Percentiles rank a stretch among this genome's conserved stretches.
Evolutionary conservation across 2,888 invertebrate species (phyloP).

Genomic region (Tineola bisselliella): DNA sequence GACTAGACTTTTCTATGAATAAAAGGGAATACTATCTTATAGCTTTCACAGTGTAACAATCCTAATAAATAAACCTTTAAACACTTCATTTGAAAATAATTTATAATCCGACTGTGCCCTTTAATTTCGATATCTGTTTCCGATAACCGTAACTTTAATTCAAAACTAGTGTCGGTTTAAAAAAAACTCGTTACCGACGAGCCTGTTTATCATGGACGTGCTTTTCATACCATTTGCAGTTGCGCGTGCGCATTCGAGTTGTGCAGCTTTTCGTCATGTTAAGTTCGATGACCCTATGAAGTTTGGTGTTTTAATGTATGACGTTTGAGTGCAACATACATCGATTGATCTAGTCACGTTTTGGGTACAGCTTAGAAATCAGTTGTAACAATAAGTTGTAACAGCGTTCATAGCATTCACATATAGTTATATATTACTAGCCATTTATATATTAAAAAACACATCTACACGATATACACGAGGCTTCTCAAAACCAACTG

Average conservation of each 20-base stretch:
- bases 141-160: conserved; percentile 23
- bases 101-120: conserved; percentile 23
- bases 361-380: too few relatives aligned
- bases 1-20: too few relatives aligned
- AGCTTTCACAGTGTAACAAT: conserved; percentile 16
- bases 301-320: not conserved
- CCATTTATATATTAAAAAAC: too few relatives aligned
- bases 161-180: conserved; percentile 14
- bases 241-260: not conserved
- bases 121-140: conserved; percentile 25
- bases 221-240: conserved; percentile 15
- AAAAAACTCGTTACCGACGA: conserved; percentile 18
- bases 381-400: too few relatives aligned
- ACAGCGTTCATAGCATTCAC: too few relatives aligned
- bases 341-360: too few relatives aligned
- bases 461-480: too few relatives aligned
- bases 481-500: too few relatives aligned
- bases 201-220: conserved; percentile 17
- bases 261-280: conserved; percentile 1
- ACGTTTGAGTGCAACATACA: too few relatives aligned
- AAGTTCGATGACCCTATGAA: not conserved
- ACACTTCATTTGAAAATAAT: conserved; percentile 24
- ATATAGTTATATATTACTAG: too few relatives aligned
- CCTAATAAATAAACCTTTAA: conserved; percentile 17
- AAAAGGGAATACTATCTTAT: too few relatives aligned